A percentile compares a stretch with the other conserved stretches of the same genome.
These are phyloP conservation scores for Cephalopachus bancanus DNA, from an alignment of 2,797 vertebrate species.

Conservation along the genomic window DNA sequence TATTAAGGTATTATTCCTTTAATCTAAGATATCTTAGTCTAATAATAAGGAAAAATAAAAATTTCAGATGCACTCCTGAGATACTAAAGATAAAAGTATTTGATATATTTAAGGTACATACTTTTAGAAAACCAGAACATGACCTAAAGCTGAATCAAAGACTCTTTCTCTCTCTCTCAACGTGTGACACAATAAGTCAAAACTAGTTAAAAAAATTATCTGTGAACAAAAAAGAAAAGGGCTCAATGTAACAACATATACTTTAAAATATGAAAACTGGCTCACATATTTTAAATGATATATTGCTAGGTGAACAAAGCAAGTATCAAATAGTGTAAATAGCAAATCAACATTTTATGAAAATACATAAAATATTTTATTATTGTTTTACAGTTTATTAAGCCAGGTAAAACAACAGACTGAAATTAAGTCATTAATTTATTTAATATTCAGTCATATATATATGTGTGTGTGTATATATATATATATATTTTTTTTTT, in stretches of 20 bases:
- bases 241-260: neutral
- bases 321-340: neutral
- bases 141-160: neutral
- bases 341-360: neutral
- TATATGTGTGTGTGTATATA: neutral
- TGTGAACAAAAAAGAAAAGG: neutral
- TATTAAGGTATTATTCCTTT: neutral
- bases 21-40: neutral
- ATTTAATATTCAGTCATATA: slow-evolving; percentile 7
- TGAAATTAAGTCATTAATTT: slow-evolving; percentile 38
- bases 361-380: slow-evolving; percentile 18
- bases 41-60: neutral
- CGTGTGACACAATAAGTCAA: neutral
- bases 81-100: slow-evolving; percentile 1
- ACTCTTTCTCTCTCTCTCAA: neutral
- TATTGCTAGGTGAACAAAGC: neutral
- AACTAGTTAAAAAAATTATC: neutral
- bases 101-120: neutral
- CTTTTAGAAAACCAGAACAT: neutral
- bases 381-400: slow-evolving; percentile 9
- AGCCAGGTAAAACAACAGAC: neutral
- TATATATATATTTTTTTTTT: too few species aligned
- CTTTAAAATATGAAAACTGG: neutral
- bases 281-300: neutral
- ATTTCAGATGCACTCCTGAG: neutral